Conservation (phyloP, 2,113 vertebrate genomes). For the Polyodon spathula region DNA sequence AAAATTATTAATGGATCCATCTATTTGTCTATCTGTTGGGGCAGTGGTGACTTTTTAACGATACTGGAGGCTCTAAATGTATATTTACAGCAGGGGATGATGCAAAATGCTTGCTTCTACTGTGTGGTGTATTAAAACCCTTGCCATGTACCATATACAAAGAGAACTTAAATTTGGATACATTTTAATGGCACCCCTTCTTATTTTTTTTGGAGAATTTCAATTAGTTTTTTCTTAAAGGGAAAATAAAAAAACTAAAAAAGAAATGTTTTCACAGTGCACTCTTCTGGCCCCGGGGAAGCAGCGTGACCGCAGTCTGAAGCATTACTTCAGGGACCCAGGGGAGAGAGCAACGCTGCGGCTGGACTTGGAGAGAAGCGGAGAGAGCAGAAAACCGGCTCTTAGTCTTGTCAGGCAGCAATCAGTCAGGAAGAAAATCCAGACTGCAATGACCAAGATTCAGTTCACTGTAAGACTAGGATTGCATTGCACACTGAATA, state of each 20-base stretch:
- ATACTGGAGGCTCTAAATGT: too few species aligned
- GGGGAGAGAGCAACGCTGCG: slow-evolving; percentile 19
- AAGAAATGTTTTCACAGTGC: slow-evolving; percentile 15
- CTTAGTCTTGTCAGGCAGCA: slow-evolving; percentile 12
- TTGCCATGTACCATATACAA: too few species aligned
- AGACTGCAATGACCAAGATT: slow-evolving; percentile 23
- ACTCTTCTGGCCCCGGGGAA: neutral
- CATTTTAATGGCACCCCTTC: neutral
- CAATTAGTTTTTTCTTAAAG: too few species aligned
- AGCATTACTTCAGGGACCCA: slow-evolving; percentile 22
- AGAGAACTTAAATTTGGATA: too few species aligned
- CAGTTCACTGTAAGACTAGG: slow-evolving; percentile 5
- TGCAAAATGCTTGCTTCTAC: too few species aligned
- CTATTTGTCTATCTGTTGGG: too few species aligned
- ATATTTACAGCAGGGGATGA: too few species aligned
- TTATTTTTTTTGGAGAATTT: neutral
- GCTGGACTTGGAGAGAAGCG: slow-evolving; percentile 4
- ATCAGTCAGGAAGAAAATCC: slow-evolving; percentile 19
- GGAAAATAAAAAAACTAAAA: too few species aligned
- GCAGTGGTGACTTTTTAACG: too few species aligned
- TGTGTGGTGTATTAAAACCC: too few species aligned
- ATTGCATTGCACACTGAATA: too few species aligned
- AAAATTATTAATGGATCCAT: too few species aligned
- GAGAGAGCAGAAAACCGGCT: slow-evolving; percentile 11
- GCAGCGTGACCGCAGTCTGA: slow-evolving; percentile 2